Conservation (phyloP, 2,113 vertebrate genomes). For the Pomatostomus ruficeps region DNA sequence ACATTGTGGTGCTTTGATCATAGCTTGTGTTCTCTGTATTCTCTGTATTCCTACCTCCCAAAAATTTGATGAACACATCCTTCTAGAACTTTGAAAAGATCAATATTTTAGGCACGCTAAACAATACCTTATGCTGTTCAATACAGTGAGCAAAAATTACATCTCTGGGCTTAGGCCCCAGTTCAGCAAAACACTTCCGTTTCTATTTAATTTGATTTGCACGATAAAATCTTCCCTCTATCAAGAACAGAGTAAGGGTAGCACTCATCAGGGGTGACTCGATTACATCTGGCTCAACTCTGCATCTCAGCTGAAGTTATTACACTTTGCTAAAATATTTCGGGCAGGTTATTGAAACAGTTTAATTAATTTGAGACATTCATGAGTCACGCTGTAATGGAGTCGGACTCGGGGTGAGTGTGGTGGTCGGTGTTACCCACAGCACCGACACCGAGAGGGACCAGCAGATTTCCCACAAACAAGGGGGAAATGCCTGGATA, state of each 20-base stretch:
- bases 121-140: neutral
- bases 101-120: neutral
- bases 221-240: neutral
- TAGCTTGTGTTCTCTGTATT: neutral
- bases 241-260: neutral
- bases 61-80: neutral
- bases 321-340: neutral
- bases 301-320: neutral
- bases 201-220: neutral
- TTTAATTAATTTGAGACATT: neutral
- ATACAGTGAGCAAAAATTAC: neutral
- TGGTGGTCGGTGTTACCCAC: neutral
- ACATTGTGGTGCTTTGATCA: neutral
- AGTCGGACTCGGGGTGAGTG: fast-evolving
- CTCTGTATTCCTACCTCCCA: neutral
- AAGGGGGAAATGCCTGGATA: neutral
- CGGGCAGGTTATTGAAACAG: neutral
- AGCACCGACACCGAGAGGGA: fast-evolving
- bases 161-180: neutral
- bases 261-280: neutral
- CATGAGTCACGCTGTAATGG: neutral
- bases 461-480: neutral
- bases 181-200: neutral
- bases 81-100: neutral
- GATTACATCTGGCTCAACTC: neutral